Evolutionary conservation across 23 tunicate genomes (phyloP).

Genomic region (Ascidia mentula): DNA sequence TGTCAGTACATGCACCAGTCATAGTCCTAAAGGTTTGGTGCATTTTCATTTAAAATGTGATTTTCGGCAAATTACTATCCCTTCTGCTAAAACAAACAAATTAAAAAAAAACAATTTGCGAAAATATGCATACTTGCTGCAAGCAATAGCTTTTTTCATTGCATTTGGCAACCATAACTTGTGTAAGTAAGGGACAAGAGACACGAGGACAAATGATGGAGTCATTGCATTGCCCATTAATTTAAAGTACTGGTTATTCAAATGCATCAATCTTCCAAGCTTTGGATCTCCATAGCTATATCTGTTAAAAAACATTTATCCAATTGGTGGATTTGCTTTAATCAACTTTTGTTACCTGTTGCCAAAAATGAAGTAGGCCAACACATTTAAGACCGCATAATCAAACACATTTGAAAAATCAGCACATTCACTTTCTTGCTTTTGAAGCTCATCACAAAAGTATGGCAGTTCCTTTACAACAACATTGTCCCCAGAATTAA

Average conservation of each 20-base stretch:
- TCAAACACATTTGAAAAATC: slow-evolving; percentile 13
- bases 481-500: not conserved
- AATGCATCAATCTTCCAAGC: slow-evolving; percentile 1
- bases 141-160: not conserved
- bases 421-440: not conserved
- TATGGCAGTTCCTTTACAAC: slow-evolving; percentile 18
- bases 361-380: slow-evolving; percentile 33
- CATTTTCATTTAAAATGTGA: no score
- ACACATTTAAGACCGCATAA: slow-evolving; percentile 20
- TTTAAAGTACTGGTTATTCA: slow-evolving; percentile 18
- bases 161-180: not conserved
- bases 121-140: not conserved
- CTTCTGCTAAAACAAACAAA: no score
- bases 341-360: no score
- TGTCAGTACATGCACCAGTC: no score
- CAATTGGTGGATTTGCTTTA: no score
- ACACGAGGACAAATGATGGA: not conserved
- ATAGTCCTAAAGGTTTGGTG: no score
- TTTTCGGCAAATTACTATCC: no score
- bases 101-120: no score
- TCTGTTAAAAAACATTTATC: slow-evolving; percentile 15
- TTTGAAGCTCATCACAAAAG: slow-evolving; percentile 1
- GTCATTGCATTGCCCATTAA: not conserved
- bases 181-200: not conserved
- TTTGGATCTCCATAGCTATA: slow-evolving; percentile 29